Conservation (phyloP, 2,888 invertebrate genomes). For the Bhutanitis thaidina region DNA sequence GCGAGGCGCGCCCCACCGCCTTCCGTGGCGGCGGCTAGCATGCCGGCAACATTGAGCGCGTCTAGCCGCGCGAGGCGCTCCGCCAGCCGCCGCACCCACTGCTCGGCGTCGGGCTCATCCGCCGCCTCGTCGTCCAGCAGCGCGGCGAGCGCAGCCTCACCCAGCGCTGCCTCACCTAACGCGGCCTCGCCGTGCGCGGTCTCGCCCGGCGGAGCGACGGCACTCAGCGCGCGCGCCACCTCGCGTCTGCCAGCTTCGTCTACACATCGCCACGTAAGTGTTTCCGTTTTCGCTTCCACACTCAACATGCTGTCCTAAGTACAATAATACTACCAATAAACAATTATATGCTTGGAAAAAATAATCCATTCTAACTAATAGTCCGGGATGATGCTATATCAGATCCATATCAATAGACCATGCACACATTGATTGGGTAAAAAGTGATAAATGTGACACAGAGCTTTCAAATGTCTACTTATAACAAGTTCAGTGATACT, state of each 20-base stretch:
- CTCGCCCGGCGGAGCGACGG: conserved; percentile 65
- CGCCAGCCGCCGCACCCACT: conserved; percentile 84
- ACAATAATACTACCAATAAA: no score
- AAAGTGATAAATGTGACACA: no score
- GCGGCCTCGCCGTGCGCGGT: conserved; percentile 34
- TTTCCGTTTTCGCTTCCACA: conserved; percentile 35
- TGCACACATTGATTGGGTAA: no score
- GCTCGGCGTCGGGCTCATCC: conserved; percentile 91
- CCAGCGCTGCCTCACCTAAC: conserved; percentile 85
- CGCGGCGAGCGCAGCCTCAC: conserved; percentile 82
- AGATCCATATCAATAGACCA: no score
- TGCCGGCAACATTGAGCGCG: conserved; percentile 89
- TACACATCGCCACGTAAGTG: conserved; percentile 29
- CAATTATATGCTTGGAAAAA: no score
- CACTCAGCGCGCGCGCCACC: conserved; percentile 38
- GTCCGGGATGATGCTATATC: no score
- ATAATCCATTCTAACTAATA: no score
- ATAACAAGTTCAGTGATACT: no score
- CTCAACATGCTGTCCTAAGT: conserved; percentile 29
- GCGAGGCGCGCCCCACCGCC: conserved; percentile 84
- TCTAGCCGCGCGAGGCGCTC: conserved; percentile 88
- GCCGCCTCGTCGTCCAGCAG: conserved; percentile 85
- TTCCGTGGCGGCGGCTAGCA: conserved; percentile 82
- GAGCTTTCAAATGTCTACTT: no score
- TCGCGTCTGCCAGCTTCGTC: conserved; percentile 29